Evolutionary conservation across 2,888 invertebrate species (phyloP).

Genomic region (Pyrochroa serraticornis): DNA sequence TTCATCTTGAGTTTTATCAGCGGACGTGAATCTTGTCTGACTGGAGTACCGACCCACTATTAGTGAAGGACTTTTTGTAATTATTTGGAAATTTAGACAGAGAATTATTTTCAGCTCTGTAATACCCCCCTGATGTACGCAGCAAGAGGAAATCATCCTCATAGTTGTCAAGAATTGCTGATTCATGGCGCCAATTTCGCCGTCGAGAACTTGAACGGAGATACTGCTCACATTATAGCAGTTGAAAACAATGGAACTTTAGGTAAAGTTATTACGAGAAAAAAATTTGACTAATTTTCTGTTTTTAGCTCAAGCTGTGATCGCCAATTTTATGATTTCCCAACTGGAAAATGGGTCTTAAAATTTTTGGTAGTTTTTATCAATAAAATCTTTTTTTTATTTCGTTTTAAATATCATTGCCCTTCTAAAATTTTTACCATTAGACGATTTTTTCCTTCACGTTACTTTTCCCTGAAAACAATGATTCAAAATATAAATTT

Average conservation of each 20-base stretch:
- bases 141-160: conserved; percentile 86
- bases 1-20: no score
- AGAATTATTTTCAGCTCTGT: conserved; percentile 68
- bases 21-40: no score
- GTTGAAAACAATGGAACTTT: conserved; percentile 66
- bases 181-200: conserved; percentile 82
- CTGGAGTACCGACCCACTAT: no score
- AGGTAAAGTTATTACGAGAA: conserved; percentile 49
- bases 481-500: no score
- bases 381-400: conserved; percentile 1
- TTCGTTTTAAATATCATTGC: background rate
- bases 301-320: conserved; percentile 70
- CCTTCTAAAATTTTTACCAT: no score
- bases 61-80: no score
- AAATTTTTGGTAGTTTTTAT: background rate
- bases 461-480: no score
- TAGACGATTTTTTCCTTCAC: no score
- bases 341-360: conserved; percentile 32
- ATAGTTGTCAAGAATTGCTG: conserved; percentile 84
- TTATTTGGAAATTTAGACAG: background rate
- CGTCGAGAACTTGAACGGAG: conserved; percentile 78
- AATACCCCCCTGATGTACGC: conserved; percentile 93
- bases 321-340: conserved; percentile 72
- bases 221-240: conserved; percentile 85
- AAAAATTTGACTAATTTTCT: conserved; percentile 5